phyloP scores from a whole-genome alignment of 2,113 vertebrate genomes.

The Nettapus auritus region DNA sequence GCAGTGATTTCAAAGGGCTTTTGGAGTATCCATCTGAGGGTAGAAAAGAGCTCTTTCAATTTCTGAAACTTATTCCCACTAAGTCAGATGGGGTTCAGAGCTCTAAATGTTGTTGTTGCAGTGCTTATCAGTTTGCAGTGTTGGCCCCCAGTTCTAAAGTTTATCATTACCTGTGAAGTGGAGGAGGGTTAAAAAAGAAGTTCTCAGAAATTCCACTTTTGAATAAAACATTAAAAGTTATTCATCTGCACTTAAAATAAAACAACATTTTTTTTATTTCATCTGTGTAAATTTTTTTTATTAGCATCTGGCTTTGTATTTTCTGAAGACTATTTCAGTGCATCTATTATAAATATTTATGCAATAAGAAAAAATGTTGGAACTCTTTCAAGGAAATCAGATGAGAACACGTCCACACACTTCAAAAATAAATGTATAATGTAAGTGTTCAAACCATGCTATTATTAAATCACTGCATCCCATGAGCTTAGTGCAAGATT shows the following conservation, averaged over 20 bases:
- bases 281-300: conserved; percentile 4
- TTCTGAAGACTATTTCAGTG: conserved; percentile 11
- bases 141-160: neutral
- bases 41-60: neutral
- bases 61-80: neutral
- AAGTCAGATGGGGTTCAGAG: neutral
- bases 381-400: conserved; percentile 32
- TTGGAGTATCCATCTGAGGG: neutral
- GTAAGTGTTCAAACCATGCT: neutral
- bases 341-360: conserved; percentile 57
- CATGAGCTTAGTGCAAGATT: neutral
- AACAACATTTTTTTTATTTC: neutral
- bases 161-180: neutral
- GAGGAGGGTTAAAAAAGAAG: neutral
- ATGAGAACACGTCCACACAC: neutral
- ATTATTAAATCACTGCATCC: neutral
- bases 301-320: conserved; percentile 7
- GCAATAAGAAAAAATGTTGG: neutral
- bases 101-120: neutral
- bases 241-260: conserved; percentile 15
- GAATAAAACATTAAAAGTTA: conserved; percentile 42
- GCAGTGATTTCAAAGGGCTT: neutral
- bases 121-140: neutral
- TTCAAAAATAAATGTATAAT: conserved; percentile 39
- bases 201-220: conserved; percentile 1